A percentile compares a stretch with the other conserved stretches of the same genome.
phyloP scores from a whole-genome alignment of 64 coral and sea anemone genomes.

The Stichodactyla helianthus region DNA sequence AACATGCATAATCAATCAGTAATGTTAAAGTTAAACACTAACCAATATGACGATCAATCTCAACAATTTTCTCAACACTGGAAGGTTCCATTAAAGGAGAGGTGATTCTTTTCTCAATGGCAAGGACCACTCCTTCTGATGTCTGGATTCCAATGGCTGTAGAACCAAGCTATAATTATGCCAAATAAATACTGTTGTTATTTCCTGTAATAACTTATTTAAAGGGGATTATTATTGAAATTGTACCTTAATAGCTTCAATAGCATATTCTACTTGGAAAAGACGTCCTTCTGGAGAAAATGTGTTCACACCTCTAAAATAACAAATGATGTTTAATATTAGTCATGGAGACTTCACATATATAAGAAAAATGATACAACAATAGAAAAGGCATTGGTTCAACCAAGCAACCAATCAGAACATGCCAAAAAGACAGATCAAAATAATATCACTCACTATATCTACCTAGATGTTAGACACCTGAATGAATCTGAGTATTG shows the following conservation, averaged over 20 bases:
- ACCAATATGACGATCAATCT: constrained; percentile 98
- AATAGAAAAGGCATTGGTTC: too few species aligned
- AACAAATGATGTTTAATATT: neutral
- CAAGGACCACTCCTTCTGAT: constrained; percentile 89
- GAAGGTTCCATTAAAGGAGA: constrained; percentile 93
- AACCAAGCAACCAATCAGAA: too few species aligned
- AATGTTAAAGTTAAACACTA: neutral
- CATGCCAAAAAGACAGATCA: too few species aligned
- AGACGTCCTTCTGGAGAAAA: constrained; percentile 96
- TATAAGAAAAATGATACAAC: too few species aligned
- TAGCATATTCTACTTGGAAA: constrained; percentile 99
- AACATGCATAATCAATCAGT: neutral
- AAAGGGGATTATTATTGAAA: neutral
- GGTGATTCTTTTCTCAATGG: constrained; percentile 93
- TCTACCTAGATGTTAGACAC: too few species aligned
- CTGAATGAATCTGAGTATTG: too few species aligned
- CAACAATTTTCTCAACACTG: constrained; percentile 98
- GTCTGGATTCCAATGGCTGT: constrained; percentile 98
- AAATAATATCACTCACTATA: too few species aligned
- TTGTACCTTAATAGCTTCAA: constrained; percentile 95
- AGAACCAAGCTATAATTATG: constrained; percentile 68
- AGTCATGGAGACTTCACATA: too few species aligned
- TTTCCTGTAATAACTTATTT: neutral
- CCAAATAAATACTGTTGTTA: neutral
- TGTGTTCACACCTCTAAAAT: constrained; percentile 90